Evolutionary conservation across 2,113 vertebrate genomes (phyloP).

Genomic region (Todiramphus saurophagus): DNA sequence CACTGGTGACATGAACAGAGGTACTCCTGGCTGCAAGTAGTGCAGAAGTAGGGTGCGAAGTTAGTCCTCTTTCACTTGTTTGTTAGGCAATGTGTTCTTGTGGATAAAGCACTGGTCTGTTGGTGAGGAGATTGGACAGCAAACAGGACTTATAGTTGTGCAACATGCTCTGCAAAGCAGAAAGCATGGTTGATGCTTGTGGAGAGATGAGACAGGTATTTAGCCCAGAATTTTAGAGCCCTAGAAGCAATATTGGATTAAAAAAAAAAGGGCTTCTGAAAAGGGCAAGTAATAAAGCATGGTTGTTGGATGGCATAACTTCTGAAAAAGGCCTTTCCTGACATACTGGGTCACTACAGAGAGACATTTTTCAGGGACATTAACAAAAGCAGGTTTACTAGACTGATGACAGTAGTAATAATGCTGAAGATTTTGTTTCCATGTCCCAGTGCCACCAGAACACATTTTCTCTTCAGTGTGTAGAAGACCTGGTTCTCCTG

Average conservation of each 20-base stretch:
- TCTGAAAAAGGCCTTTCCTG: not conserved
- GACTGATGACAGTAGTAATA: not conserved
- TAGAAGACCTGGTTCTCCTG: not conserved
- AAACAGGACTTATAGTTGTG: not conserved
- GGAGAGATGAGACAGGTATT: rapidly evolving
- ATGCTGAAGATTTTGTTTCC: not conserved
- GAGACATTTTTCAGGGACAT: not conserved
- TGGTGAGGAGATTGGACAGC: not conserved
- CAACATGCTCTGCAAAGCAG: not conserved
- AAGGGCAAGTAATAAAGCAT: not conserved
- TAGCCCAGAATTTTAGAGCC: not conserved
- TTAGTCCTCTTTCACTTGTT: not conserved
- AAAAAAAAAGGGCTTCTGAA: not conserved
- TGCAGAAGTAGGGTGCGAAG: not conserved
- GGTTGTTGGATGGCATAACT: not conserved
- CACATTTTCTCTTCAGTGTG: not conserved
- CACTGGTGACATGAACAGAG: not conserved
- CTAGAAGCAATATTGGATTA: not conserved
- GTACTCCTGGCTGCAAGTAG: not conserved
- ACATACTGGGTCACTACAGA: not conserved
- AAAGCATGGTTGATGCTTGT: not conserved
- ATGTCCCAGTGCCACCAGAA: not conserved
- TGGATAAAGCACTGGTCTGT: not conserved
- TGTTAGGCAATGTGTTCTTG: not conserved
- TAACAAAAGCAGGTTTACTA: not conserved